Percentiles rank a stretch among this genome's conserved stretches.
These are phyloP conservation scores for Dipodomys stephensi DNA, from an alignment of 2,113 vertebrate genomes.

Conservation along the genomic window DNA sequence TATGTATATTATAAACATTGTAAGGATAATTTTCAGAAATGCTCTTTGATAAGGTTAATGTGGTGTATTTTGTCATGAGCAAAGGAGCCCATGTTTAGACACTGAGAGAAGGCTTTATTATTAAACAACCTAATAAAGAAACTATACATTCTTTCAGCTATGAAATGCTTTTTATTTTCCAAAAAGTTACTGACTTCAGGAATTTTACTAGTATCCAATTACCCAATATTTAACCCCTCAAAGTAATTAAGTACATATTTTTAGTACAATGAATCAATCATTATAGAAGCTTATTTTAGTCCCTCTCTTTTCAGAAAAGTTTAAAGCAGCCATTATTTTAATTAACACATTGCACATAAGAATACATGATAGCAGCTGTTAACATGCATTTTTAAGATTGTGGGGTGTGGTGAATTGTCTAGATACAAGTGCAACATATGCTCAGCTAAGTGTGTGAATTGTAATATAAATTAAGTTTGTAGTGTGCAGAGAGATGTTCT, in stretches of 20 bases:
- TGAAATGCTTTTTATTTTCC: background rate
- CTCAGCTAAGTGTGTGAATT: background rate
- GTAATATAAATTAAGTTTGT: conserved; percentile 9
- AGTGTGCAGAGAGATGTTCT: background rate
- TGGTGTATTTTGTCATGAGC: background rate
- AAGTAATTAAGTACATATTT: background rate
- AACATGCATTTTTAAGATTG: conserved; percentile 21
- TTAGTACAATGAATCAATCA: conserved; percentile 28
- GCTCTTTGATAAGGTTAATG: background rate
- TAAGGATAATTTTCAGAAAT: background rate
- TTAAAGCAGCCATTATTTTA: conserved; percentile 33
- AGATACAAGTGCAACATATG: background rate
- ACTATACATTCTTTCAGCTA: background rate
- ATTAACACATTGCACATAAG: background rate
- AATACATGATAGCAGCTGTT: background rate
- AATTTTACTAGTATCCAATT: background rate
- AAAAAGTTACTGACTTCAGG: background rate
- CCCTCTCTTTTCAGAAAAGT: conserved; percentile 34
- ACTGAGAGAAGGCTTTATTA: too few species aligned
- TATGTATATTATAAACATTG: background rate
- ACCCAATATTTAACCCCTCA: background rate
- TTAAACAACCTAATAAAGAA: too few species aligned
- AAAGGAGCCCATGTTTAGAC: background rate
- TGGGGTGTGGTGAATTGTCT: background rate
- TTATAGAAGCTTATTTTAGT: background rate